Percentiles rank a stretch among this genome's conserved stretches.
Conservation (phyloP, 35 echinoderm and acorn worm genomes). For the Amphiura filiformis region DNA sequence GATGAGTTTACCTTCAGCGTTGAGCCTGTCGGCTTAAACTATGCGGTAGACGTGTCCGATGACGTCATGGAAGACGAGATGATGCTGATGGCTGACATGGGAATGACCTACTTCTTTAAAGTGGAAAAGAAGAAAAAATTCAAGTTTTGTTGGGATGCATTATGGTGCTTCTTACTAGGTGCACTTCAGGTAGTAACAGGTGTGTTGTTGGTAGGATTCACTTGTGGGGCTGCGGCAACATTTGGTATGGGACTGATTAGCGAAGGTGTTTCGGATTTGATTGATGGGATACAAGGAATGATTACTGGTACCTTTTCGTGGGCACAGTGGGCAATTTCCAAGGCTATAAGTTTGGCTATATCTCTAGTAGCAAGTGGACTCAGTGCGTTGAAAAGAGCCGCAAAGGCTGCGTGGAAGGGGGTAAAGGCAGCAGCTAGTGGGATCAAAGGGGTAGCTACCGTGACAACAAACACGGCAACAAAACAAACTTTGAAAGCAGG, state of each 20-base stretch:
- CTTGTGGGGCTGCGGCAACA: neutral
- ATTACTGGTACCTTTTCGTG: neutral
- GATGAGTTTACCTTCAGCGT: no score
- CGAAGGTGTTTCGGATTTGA: neutral
- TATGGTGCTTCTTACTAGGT: neutral
- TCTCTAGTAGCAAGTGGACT: neutral
- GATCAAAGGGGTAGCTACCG: neutral
- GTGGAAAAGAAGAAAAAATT: neutral
- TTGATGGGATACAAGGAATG: neutral
- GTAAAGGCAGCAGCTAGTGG: neutral
- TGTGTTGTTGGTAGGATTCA: neutral
- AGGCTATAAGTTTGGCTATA: neutral
- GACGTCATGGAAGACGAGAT: no score
- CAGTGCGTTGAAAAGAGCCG: neutral
- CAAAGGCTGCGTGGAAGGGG: neutral
- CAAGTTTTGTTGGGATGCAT: neutral
- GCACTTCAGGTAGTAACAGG: neutral
- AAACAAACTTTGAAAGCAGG: no score
- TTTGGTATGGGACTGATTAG: neutral
- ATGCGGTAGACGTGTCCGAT: no score
- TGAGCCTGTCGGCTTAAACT: no score
- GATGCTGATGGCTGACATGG: no score
- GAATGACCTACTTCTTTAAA: no score
- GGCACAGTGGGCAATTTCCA: neutral
- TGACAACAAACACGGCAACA: no score